phyloP scores from a whole-genome alignment of 2,888 invertebrate genomes.

The Drosophila greeni region DNA sequence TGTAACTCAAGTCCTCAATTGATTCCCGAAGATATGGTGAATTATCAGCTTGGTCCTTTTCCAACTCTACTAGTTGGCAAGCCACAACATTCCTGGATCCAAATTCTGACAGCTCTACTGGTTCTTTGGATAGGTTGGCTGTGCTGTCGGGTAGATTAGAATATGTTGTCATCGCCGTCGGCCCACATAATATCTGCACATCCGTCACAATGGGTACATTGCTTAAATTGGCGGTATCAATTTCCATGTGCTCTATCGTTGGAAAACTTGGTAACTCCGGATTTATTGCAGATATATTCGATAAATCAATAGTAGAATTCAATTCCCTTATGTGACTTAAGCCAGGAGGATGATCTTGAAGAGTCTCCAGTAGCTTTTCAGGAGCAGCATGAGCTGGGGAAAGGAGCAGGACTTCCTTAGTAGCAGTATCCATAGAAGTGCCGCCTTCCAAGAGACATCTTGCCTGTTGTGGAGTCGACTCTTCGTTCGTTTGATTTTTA shows the following conservation, averaged over 20 bases:
- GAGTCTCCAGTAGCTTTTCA: background rate
- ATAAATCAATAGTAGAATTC: background rate
- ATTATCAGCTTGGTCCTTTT: background rate
- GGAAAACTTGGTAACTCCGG: background rate
- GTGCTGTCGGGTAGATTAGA: background rate
- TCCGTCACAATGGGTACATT: slow-evolving; percentile 5
- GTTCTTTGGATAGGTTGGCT: background rate
- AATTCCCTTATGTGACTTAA: background rate
- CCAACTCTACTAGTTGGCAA: background rate
- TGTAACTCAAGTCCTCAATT: slow-evolving; percentile 32
- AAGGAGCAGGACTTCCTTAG: background rate
- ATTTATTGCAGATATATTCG: background rate
- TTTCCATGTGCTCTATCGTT: background rate
- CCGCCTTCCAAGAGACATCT: background rate
- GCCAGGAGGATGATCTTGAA: background rate
- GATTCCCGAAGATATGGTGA: slow-evolving; percentile 14
- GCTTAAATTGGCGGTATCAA: background rate
- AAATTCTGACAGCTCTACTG: background rate
- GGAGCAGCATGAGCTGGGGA: background rate
- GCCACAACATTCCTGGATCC: background rate
- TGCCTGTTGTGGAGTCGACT: background rate
- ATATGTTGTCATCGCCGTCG: background rate
- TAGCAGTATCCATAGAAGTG: background rate
- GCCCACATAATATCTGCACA: slow-evolving; percentile 6
- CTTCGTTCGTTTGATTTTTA: background rate